Evolutionary conservation across 2,888 invertebrate species (phyloP).

Genomic region (Onthophagus sagittarius): DNA sequence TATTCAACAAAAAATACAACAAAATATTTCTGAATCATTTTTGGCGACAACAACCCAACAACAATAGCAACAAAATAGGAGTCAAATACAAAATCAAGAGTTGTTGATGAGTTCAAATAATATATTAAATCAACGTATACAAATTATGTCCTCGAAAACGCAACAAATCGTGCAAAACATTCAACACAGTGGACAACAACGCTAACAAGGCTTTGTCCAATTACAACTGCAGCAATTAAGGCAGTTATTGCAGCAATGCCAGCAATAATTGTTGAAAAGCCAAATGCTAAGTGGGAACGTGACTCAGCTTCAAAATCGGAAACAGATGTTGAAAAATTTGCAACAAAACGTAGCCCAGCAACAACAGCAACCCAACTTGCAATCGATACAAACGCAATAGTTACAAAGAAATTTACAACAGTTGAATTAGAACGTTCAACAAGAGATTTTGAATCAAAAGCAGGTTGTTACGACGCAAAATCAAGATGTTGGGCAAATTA

Average conservation of each 20-base stretch:
- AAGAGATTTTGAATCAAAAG: constrained; percentile 22
- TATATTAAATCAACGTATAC: constrained; percentile 7
- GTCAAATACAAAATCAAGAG: constrained; percentile 7
- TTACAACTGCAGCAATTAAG: constrained; percentile 22
- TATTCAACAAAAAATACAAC: constrained; percentile 17
- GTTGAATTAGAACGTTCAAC: constrained; percentile 28
- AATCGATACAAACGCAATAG: constrained; percentile 39
- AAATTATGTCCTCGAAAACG: constrained; percentile 7
- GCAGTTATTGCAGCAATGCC: constrained; percentile 21
- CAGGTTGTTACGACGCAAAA: constrained; percentile 22
- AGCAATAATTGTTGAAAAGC: constrained; percentile 47
- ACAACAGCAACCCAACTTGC: constrained; percentile 38
- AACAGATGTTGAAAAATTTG: constrained; percentile 37
- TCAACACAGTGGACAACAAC: constrained; percentile 21
- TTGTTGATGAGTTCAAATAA: neutral
- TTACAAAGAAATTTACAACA: constrained; percentile 32
- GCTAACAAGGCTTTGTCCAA: constrained; percentile 14
- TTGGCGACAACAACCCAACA: neutral
- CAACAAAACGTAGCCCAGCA: constrained; percentile 40
- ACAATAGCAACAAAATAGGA: constrained; percentile 1
- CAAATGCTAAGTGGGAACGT: constrained; percentile 38
- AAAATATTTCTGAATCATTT: neutral
- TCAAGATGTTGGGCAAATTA: neutral
- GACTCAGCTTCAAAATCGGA: constrained; percentile 21
- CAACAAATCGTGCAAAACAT: constrained; percentile 13